Base-by-base conservation (phyloP, 2,888 invertebrate species). In the Lathronympha strigana region DNA sequence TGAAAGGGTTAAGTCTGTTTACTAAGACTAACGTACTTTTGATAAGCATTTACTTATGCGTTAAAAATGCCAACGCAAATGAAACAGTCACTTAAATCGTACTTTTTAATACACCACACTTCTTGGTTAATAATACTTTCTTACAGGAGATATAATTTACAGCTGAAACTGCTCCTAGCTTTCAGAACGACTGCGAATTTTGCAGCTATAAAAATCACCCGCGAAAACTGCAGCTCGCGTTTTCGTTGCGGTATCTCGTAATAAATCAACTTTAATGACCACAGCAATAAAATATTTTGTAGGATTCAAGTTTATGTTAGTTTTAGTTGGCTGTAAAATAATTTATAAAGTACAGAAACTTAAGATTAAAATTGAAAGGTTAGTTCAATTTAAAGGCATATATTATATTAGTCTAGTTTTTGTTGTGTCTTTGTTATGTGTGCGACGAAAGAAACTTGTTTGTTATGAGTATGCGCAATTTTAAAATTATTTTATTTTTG, bases 141-240 rank as follows among this genome's bases (percentile, higher is more conserved):
- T 61, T 64, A 47, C 49, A 36, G 38, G 51, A 47, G 47, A 63
- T 75, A 74, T 80, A 76, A 78, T 81, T 76, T 75, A 73, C 74
- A 73, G 75, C 71, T 71, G 71, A 71, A 71, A 70, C 67, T 68
- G 69, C 61, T 70, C 67, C 69, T 45, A 51, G 51, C 69, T 75
- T 69, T 74, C 69, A 68, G 69, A 67, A 66, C 68, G 66, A 67
- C 71, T 74, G 68, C 71, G 73, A 78, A 78, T 76, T 78, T 77
- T 72, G 72, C 69, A 68, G 67, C 77, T 72, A 76, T 81, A 80
- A 80, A 81, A 76, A 67, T 71, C 70, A 71, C 68, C 70, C 76
- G 69, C 76, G 76, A 82, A 82, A 81, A 82, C 68, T 68, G 67
- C 69, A 77, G 69, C 68, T 76, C 76, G 67, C 70, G 63, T 79